Base-by-base conservation (phyloP, 2,113 vertebrate species). In the Ameiurus melas region DNA sequence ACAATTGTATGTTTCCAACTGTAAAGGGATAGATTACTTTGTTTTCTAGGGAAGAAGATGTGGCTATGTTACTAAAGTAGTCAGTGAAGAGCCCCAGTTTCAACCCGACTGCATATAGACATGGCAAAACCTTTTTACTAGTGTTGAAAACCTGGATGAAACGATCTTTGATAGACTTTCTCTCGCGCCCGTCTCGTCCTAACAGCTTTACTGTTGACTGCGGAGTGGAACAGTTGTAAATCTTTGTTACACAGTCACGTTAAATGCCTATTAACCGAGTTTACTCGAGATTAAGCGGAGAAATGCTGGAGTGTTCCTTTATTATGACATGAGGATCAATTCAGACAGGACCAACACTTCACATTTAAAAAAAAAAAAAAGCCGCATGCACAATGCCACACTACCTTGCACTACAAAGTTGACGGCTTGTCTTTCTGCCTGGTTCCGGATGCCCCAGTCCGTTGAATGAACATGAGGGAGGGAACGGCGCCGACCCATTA, bases 361-460 rank as follows among this genome's bases (percentile, higher is more conserved):
- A 77, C 5, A 78, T n/a, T 14, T n/a, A n/a, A n/a, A n/a, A n/a
- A n/a, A n/a, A n/a, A n/a, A n/a, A n/a, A n/a, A n/a, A n/a, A n/a
- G 27, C 47, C 64, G 73, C 5, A 36, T 66, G 22, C 30, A 19
- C 33, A 36, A 39, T 66, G 51, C 12, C 19, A 55, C 83, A 80
- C 88, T 95, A 98, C 98, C 97, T 97, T 99, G 97, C 70, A 98
- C 95, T 77, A 97, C 95, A 92, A 99, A 99, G 94, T 98, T 99
- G 89, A 98, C 97, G 0, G 98, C 98, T 91, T 98, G 97, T 57
- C 97, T 95, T 93, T 98, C 97, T 0, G 98, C 97, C 91, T 97
- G 97, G 82, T 96, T 96, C 88, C 96, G 96, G 4, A 96, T 86
- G 6, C 86, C 90, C 92, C 95, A 96, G 90, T 97, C 94, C 17